Percentiles rank a stretch among this genome's conserved stretches.
Evolutionary conservation across 2,888 invertebrate species (phyloP).

Genomic region (Coelogynopora nodosa): DNA sequence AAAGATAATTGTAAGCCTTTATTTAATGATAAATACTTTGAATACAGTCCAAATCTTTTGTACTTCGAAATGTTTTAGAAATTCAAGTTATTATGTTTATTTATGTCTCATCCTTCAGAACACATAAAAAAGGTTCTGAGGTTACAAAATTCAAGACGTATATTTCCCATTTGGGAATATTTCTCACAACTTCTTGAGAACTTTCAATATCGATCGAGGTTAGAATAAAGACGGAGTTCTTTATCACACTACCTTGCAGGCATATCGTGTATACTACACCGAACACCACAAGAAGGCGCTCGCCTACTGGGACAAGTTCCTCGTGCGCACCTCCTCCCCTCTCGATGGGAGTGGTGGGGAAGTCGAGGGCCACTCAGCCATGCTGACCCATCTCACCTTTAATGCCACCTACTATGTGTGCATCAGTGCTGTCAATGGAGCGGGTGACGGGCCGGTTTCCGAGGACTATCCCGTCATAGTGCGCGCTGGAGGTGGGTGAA

Average conservation of each 20-base stretch:
- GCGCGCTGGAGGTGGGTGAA: slow-evolving; percentile 33
- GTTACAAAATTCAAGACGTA: too few species aligned
- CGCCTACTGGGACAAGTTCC: slow-evolving; percentile 35
- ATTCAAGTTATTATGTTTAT: too few species aligned
- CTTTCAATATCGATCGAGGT: too few species aligned
- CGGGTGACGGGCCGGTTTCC: slow-evolving; percentile 41
- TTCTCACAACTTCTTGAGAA: too few species aligned
- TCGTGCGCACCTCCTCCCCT: background rate
- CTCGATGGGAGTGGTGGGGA: background rate
- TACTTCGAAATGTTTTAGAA: too few species aligned
- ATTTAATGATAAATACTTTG: background rate
- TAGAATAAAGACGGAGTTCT: too few species aligned
- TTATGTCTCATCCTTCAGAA: too few species aligned
- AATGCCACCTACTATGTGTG: slow-evolving; percentile 89
- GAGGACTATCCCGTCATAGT: slow-evolving; percentile 37
- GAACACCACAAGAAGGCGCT: background rate
- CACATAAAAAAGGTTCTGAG: too few species aligned
- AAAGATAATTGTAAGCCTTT: slow-evolving; percentile 23
- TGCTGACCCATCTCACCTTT: slow-evolving; percentile 77
- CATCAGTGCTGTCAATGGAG: slow-evolving; percentile 62
- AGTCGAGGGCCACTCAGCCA: background rate
- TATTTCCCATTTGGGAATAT: too few species aligned
- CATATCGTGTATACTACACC: slow-evolving; percentile 34
- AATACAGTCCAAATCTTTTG: too few species aligned
- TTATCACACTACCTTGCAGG: background rate